Percentiles rank a stretch among this genome's conserved stretches.
These are phyloP conservation scores for Tetramorium alpestre DNA, from an alignment of 1,140 invertebrate species.

Conservation along the genomic window DNA sequence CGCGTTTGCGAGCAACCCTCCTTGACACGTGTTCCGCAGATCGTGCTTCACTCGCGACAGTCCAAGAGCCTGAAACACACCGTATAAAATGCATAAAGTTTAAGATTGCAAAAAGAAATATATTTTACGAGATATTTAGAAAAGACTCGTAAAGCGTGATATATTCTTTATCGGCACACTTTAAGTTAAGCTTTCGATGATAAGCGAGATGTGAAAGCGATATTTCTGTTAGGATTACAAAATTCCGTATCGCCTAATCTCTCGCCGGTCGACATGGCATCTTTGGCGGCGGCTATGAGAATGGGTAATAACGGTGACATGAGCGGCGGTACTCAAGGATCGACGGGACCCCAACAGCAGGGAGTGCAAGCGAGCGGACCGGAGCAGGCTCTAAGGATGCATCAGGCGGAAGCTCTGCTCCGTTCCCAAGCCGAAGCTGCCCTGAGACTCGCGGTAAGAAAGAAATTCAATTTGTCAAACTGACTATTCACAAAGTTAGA, in stretches of 20 bases:
- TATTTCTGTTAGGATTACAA: slow-evolving; percentile 80
- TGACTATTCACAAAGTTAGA: not conserved
- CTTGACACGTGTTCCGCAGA: not conserved
- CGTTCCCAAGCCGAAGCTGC: slow-evolving; percentile 94
- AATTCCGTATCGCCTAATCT: slow-evolving; percentile 85
- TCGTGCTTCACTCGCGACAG: not conserved
- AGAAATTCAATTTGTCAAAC: not conserved
- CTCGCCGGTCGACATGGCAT: slow-evolving; percentile 90
- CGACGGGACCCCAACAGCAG: slow-evolving; percentile 86
- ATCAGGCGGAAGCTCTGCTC: slow-evolving; percentile 92
- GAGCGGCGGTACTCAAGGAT: slow-evolving; percentile 85
- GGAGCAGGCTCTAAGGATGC: slow-evolving; percentile 91
- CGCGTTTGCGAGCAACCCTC: not conserved
- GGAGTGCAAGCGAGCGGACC: slow-evolving; percentile 86
- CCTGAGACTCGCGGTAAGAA: slow-evolving; percentile 90
- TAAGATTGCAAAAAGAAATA: not conserved
- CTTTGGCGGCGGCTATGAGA: slow-evolving; percentile 92
- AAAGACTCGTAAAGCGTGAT: not conserved
- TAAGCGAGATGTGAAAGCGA: slow-evolving; percentile 17
- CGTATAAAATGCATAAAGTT: not conserved
- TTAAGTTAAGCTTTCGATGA: not conserved
- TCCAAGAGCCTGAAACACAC: slow-evolving; percentile 21
- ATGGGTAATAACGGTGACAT: slow-evolving; percentile 89
- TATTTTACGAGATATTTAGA: not conserved
- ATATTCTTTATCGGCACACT: not conserved